Percentiles rank a stretch among this genome's conserved stretches.
phyloP scores from a whole-genome alignment of 2,888 invertebrate genomes.

The Tetramorium bicarinatum region DNA sequence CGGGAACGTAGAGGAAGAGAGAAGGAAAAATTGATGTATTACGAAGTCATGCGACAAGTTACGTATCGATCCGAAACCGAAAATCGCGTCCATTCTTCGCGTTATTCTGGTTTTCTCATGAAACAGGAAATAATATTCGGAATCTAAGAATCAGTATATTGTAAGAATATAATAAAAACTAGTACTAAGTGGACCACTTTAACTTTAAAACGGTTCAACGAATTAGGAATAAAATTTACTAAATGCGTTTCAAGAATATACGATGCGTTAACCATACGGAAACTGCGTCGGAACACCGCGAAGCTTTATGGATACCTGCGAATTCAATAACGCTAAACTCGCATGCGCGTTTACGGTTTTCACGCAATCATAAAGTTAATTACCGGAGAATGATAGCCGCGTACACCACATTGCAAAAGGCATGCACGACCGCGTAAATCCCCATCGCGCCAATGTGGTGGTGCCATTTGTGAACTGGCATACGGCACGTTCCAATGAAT shows the following conservation, averaged over 20 bases:
- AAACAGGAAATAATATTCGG: slow-evolving; percentile 5
- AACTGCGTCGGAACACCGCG: background rate
- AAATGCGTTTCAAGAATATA: background rate
- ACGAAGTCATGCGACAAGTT: slow-evolving; percentile 58
- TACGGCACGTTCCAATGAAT: slow-evolving; percentile 48
- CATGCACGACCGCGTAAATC: slow-evolving; percentile 35
- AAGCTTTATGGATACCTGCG: background rate
- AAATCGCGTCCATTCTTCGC: slow-evolving; percentile 49
- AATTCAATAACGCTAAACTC: slow-evolving; percentile 19
- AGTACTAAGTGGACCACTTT: background rate
- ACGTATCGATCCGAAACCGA: slow-evolving; percentile 61
- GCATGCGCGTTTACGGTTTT: background rate
- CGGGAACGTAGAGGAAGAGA: background rate
- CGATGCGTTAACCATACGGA: background rate
- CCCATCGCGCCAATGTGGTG: slow-evolving; percentile 26
- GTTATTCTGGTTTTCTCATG: background rate
- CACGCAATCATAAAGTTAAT: slow-evolving; percentile 42
- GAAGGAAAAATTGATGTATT: slow-evolving; percentile 48
- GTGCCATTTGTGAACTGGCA: slow-evolving; percentile 39
- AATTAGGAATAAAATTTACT: background rate
- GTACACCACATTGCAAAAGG: slow-evolving; percentile 2
- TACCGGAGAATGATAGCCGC: slow-evolving; percentile 23
- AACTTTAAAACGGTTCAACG: background rate
- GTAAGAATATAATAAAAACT: background rate
- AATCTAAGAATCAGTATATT: background rate